Base-by-base conservation (phyloP, 92 coral and sea anemone species). In the Phymanthus crucifer region DNA sequence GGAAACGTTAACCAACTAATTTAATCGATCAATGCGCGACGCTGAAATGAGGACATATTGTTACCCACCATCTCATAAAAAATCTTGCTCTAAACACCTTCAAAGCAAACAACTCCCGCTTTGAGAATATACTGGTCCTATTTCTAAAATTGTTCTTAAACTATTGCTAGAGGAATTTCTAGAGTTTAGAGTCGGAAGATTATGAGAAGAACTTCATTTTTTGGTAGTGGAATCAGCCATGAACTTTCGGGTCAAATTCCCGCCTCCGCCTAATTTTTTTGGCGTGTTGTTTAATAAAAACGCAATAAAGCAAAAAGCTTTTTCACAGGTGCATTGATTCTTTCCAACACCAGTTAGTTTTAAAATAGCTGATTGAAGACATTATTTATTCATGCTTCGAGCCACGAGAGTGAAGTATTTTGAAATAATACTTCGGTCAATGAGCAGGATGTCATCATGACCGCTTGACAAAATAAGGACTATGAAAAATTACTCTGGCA, bases 401-500 rank as follows among this genome's bases (percentile, higher is more conserved):
- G 68, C 68, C 68, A 61, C 14, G 18, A 61, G 68, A 61, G 35
- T 61, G 68, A 61, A 61, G 68, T 61, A 18, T 61, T 61, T 61
- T 27, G 16, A 61, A 29, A 61, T 61, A 61, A 11, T 61, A 34
- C 4, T 61, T 61, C 34, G 68, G 68, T 61, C 68, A 61, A 2
- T 61, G 68, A 61, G 68, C 68, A 61, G 29, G 10, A 61, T 61
- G 68, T 61, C 68, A 61, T 61, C 68, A 61, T 27, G 68, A 26
- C 68, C 32, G 68, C 68, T 27, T 61, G 34, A 61, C 10, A 11
- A 61, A 61, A 27, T 61, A 1, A 61, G 4, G 33, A 61, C 64
- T 54, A 26, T 61, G 34, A 54, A 0, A 18, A 54, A 54, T 27
- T 19, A 13, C 10, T 29, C 35, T 24, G 10, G 68, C 68, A 8